Conservation (phyloP, 1,140 invertebrate genomes). For the Amyelois transitella region DNA sequence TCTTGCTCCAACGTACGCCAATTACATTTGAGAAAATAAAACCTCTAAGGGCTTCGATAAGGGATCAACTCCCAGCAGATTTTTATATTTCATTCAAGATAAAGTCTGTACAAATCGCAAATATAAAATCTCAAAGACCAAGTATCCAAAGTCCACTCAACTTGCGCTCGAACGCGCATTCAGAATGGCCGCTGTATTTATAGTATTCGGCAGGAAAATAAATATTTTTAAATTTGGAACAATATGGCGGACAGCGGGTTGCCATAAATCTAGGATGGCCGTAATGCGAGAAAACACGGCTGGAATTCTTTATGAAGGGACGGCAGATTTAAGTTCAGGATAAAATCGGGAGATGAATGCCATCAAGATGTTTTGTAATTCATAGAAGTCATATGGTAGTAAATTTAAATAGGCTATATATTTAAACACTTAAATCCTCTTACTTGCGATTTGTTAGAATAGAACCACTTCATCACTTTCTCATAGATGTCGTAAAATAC, state of each 20-base stretch:
- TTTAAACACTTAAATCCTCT: no score
- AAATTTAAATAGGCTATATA: no score
- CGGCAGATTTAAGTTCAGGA: conserved; percentile 30
- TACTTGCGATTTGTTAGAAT: no score
- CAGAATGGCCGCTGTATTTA: conserved; percentile 30
- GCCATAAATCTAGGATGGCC: conserved; percentile 65
- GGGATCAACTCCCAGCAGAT: background rate
- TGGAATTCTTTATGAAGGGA: conserved; percentile 64
- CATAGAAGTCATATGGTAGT: no score
- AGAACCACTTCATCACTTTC: no score
- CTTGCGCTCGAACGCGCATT: conserved; percentile 34
- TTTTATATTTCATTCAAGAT: background rate
- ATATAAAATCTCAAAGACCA: conserved; percentile 45
- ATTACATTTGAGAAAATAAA: no score
- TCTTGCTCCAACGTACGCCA: no score
- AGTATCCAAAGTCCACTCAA: conserved; percentile 47
- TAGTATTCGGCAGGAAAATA: conserved; percentile 48
- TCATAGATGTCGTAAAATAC: no score
- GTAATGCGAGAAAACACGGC: conserved; percentile 57
- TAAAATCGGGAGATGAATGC: conserved; percentile 30
- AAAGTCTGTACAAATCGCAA: conserved; percentile 9
- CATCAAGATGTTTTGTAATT: background rate
- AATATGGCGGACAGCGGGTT: conserved; percentile 65
- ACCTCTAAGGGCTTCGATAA: no score
- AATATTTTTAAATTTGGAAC: conserved; percentile 71